A percentile compares a stretch with the other conserved stretches of the same genome.
Evolutionary conservation across 2,888 invertebrate species (phyloP).

Genomic region (Geophilus truncorum): DNA sequence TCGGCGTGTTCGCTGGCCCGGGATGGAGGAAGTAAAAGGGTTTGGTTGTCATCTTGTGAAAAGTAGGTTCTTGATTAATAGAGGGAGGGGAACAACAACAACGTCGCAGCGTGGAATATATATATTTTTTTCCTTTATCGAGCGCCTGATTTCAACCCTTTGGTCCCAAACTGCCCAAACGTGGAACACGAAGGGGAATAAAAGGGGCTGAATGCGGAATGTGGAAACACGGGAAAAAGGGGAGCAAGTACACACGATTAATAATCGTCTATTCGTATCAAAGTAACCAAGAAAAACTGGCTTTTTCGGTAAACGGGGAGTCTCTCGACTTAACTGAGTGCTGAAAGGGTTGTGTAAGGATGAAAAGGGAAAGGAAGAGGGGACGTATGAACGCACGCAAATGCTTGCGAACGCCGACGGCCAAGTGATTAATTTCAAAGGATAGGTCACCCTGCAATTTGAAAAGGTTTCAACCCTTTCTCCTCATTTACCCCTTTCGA

Average conservation of each 20-base stretch:
- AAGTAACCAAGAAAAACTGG: constrained; percentile 21
- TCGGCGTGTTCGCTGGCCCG: constrained; percentile 13
- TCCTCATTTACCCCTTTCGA: constrained; percentile 18
- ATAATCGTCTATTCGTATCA: constrained; percentile 24
- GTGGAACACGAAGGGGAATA: constrained; percentile 18
- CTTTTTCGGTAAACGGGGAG: constrained; percentile 27
- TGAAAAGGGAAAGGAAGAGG: constrained; percentile 14
- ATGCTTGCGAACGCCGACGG: constrained; percentile 27
- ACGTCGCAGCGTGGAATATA: constrained; percentile 21
- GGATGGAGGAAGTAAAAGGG: constrained; percentile 18
- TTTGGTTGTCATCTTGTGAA: constrained; percentile 17
- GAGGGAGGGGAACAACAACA: constrained; percentile 25
- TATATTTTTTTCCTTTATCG: constrained; percentile 14
- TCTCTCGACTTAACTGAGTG: constrained; percentile 24
- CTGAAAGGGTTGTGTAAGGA: constrained; percentile 19
- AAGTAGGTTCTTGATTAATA: constrained; percentile 25
- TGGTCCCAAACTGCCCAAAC: constrained; percentile 27
- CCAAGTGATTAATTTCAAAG: constrained; percentile 27
- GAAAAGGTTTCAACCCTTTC: constrained; percentile 27
- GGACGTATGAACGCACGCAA: constrained; percentile 16
- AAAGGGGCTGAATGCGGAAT: constrained; percentile 12
- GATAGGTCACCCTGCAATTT: constrained; percentile 25
- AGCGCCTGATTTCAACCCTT: constrained; percentile 24
- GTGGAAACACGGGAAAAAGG: constrained; percentile 27
- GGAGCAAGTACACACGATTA: neutral